phyloP scores from a whole-genome alignment of 1,140 invertebrate species.

The Thrips palmi region DNA sequence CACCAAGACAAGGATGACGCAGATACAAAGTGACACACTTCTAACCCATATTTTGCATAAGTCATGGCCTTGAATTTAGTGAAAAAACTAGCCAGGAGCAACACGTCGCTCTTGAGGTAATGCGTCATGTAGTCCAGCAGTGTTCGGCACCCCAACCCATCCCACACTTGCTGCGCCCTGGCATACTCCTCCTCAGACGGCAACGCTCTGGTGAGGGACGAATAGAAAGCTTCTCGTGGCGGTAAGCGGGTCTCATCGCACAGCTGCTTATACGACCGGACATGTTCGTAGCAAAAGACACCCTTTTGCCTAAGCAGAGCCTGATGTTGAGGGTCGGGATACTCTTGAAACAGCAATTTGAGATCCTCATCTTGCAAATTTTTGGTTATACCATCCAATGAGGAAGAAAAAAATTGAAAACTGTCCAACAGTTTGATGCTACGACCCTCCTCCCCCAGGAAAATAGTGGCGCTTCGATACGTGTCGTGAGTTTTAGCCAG shows the following conservation, averaged over 20 bases:
- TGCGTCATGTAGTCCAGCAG: constrained; percentile 23
- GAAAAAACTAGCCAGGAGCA: constrained; percentile 22
- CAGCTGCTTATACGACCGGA: constrained; percentile 16
- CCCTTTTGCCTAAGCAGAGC: no score
- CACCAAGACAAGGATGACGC: neutral
- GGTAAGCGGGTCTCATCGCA: constrained; percentile 19
- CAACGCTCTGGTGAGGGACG: constrained; percentile 17
- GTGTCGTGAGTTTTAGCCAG: no score
- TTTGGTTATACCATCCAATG: no score
- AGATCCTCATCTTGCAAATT: no score
- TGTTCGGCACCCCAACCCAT: constrained; percentile 19
- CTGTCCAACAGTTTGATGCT: no score
- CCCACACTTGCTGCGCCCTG: constrained; percentile 22
- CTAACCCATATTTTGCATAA: neutral
- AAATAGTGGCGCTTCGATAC: no score
- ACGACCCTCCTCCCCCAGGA: no score
- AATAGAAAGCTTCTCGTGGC: constrained; percentile 20
- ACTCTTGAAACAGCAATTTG: no score
- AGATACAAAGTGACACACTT: neutral
- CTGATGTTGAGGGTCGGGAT: no score
- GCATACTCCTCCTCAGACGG: constrained; percentile 22
- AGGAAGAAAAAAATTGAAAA: no score
- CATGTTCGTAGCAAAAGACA: constrained; percentile 17
- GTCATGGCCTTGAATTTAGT: constrained; percentile 21
- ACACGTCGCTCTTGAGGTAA: constrained; percentile 25